These are phyloP conservation scores for Phylloscopus trochiloides DNA, from an alignment of 2,113 vertebrate species.

Conservation along the genomic window DNA sequence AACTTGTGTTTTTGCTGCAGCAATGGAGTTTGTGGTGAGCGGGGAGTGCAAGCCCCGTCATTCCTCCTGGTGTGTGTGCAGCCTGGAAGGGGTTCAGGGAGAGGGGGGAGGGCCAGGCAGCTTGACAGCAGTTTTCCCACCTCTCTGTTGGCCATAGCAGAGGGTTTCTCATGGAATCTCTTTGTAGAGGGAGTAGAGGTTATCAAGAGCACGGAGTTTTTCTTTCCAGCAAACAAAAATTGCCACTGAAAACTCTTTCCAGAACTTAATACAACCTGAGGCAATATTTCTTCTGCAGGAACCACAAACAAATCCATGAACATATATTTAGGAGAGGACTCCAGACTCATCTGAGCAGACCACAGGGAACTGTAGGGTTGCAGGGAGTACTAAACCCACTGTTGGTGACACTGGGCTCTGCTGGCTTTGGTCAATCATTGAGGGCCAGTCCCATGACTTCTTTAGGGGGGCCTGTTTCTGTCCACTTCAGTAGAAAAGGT, in stretches of 20 bases:
- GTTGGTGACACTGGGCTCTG: neutral
- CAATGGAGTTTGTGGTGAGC: neutral
- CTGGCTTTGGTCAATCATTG: neutral
- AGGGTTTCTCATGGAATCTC: neutral
- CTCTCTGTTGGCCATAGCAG: neutral
- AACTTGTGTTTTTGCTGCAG: constrained; percentile 24
- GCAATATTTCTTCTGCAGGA: neutral
- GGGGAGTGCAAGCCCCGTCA: neutral
- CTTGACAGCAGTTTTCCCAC: neutral
- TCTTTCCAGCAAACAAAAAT: neutral
- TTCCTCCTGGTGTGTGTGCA: neutral
- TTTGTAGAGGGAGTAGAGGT: neutral
- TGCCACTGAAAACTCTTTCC: neutral
- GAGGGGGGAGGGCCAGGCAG: neutral
- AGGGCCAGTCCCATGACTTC: neutral
- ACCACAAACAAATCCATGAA: neutral
- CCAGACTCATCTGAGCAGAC: neutral
- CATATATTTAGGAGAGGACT: neutral
- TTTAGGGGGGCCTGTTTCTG: neutral
- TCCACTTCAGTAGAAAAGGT: neutral
- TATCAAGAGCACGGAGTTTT: neutral
- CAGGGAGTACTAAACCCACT: neutral
- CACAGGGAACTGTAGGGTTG: neutral
- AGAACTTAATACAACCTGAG: neutral
- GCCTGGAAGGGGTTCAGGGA: neutral